Percentiles rank a stretch among this genome's conserved stretches.
These are phyloP conservation scores for Pangasianodon hypophthalmus DNA, from an alignment of 2,113 vertebrate genomes.

Conservation along the genomic window DNA sequence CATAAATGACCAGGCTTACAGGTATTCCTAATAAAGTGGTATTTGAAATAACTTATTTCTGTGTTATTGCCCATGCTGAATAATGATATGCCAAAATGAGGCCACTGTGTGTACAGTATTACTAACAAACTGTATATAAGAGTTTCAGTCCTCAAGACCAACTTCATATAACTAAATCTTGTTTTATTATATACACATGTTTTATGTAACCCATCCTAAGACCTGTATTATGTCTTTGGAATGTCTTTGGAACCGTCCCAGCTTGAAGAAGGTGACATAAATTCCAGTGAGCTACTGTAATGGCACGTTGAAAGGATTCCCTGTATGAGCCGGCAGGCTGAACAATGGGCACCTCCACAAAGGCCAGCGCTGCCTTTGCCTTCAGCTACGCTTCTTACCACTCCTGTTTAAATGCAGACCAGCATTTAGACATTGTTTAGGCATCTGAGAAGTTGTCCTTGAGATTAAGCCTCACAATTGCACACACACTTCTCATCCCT, in stretches of 20 bases:
- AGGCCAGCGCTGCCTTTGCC: neutral
- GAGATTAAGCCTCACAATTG: neutral
- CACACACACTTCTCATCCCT: neutral
- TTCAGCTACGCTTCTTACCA: neutral
- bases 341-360: slow-evolving; percentile 24
- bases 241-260: slow-evolving; percentile 1
- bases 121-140: neutral
- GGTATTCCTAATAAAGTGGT: neutral
- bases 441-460: neutral
- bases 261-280: slow-evolving; percentile 15
- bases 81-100: neutral
- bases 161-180: neutral
- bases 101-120: neutral
- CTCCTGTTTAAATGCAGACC: slow-evolving; percentile 4
- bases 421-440: slow-evolving; percentile 11
- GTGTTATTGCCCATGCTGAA: neutral
- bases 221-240: slow-evolving; percentile 6
- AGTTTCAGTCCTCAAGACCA: neutral
- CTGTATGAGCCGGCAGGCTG: neutral
- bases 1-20: neutral
- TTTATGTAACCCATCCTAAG: neutral
- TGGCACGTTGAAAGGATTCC: slow-evolving; percentile 12
- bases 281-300: slow-evolving; percentile 38
- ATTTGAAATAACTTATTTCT: neutral
- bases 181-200: neutral